These are phyloP conservation scores for Pseudomyrmex dendroicus DNA, from an alignment of 1,140 invertebrate genomes.

Conservation along the genomic window DNA sequence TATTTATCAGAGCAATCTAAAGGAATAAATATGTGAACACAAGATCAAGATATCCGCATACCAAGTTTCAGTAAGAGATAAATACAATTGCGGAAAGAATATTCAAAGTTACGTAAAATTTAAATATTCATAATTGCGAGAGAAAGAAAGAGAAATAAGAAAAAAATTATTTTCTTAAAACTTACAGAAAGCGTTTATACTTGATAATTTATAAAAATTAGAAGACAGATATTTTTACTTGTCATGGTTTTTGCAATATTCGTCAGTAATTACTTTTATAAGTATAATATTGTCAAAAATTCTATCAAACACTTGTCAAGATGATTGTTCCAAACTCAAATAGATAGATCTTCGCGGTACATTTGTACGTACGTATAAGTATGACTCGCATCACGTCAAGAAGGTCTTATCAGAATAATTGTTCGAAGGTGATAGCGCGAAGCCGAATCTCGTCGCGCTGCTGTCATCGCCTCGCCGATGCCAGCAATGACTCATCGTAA, in stretches of 20 bases:
- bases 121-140: neutral
- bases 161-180: too few species aligned
- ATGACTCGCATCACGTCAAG: neutral
- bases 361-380: neutral
- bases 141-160: neutral
- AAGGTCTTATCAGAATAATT: slow-evolving; percentile 53
- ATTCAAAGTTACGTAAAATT: neutral
- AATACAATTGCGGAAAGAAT: neutral
- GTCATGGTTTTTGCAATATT: neutral
- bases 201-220: neutral
- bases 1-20: slow-evolving; percentile 3
- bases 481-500: slow-evolving; percentile 61
- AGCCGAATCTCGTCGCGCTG: slow-evolving; percentile 16
- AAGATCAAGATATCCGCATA: neutral
- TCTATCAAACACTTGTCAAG: neutral
- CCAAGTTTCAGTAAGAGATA: neutral
- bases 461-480: neutral
- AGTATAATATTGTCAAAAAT: neutral
- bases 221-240: neutral
- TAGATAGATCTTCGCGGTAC: slow-evolving; percentile 3
- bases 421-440: slow-evolving; percentile 23
- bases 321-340: slow-evolving; percentile 14
- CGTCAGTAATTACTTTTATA: neutral
- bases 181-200: too few species aligned
- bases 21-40: neutral